Base-by-base conservation (phyloP, 1,140 invertebrate species). In the Bombus cullumanus region DNA sequence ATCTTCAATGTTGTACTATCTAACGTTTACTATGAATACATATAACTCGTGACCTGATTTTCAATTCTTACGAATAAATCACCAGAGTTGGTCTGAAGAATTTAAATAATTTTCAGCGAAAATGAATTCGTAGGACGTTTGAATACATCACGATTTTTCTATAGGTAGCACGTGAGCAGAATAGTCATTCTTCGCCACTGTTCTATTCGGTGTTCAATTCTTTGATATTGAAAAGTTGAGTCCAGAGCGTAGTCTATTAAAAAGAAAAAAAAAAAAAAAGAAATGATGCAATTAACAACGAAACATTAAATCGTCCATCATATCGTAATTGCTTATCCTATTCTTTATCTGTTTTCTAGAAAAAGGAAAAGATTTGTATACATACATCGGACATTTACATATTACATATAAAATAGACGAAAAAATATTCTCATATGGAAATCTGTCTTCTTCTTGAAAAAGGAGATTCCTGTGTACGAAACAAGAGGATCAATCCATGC, bases 41-140 rank as follows among this genome's bases (percentile, higher is more conserved):
- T 47, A 8, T 53, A 53, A 53, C 5, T 53, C 18, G 47, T 22
- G 47, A 53, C 47, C 18, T 39, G 22, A 69, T 69, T 69, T 69
- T 28, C 37, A 28, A 69, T 39, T 69, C 22, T 25, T 68, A 68
- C 9, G 31, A 68, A 68, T 22, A 68, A 34, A 68, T 34, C 15
- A 18, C 1, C 6, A 37, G 31, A 37, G n/a, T 6, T 22, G 31
- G 8, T 12, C 18, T 10, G 6, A 18, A 22, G n/a, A 74, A 34
- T 37, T 76, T n/a, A n/a, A 28, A 41, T 34, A n/a, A 77, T 77
- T 77, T 64, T 77, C 9, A 41, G 9, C 31, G 37, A 77, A 62
- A 41, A 28, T 25, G 28, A 47, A 64, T 39, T 15, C 13, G 3
- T 28, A 41, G 31, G 22, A 59, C 28, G 34, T 59, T 37, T 59